These are phyloP conservation scores for Aphis craccivora DNA, from an alignment of 1,140 invertebrate genomes.

Conservation along the genomic window DNA sequence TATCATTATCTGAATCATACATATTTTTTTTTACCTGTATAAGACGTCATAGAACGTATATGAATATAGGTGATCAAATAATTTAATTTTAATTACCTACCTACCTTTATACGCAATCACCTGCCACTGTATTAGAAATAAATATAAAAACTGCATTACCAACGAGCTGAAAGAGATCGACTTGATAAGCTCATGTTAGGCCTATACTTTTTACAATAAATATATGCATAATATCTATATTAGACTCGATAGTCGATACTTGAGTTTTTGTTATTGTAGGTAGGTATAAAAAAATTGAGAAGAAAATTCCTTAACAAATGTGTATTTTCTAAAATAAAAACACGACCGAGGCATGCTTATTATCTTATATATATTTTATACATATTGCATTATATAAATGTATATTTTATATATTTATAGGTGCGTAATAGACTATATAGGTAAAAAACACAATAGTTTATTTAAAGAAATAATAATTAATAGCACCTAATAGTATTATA, in stretches of 20 bases:
- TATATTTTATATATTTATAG: neutral
- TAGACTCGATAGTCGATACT: neutral
- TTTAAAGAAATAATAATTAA: slow-evolving; percentile 31
- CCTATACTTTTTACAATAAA: neutral
- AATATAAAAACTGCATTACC: neutral
- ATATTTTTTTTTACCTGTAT: neutral
- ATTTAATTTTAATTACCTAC: neutral
- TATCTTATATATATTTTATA: neutral
- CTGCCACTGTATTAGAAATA: neutral
- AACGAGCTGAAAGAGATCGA: neutral
- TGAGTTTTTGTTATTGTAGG: neutral
- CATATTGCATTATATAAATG: neutral
- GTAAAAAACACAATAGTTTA: neutral
- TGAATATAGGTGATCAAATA: neutral
- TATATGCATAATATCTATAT: neutral
- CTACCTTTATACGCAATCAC: neutral
- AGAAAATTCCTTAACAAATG: slow-evolving; percentile 28
- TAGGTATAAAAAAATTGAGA: neutral
- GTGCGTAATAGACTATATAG: neutral
- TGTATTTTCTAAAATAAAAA: slow-evolving; percentile 5
- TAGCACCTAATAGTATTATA: neutral
- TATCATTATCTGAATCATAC: neutral
- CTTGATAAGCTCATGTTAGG: neutral
- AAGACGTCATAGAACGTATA: neutral
- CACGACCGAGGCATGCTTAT: neutral